Conservation (phyloP, 2,113 vertebrate genomes). For the Notarius lentiginosus region DNA sequence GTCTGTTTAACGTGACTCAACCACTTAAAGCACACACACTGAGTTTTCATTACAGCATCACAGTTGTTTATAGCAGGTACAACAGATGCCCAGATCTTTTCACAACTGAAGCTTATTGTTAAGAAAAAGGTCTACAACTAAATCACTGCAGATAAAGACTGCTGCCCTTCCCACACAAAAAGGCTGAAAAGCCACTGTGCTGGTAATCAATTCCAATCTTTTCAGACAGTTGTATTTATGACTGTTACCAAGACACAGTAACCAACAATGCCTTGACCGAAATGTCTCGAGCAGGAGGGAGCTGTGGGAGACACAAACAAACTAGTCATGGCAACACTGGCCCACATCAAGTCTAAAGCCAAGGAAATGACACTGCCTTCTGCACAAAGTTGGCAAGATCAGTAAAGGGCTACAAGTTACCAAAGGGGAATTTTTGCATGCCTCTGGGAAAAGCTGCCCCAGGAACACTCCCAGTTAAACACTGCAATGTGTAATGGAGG, state of each 20-base stretch:
- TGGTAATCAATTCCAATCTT: conserved; percentile 3
- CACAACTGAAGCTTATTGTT: not conserved
- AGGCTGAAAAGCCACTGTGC: not conserved
- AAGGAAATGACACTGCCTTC: conserved; percentile 6
- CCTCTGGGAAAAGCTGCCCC: not conserved
- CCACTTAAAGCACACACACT: not conserved
- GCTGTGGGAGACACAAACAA: conserved; percentile 13
- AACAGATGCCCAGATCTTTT: too few relatives aligned
- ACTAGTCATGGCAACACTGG: conserved; percentile 32
- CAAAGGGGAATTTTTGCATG: not conserved
- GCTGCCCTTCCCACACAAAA: not conserved
- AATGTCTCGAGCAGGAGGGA: not conserved
- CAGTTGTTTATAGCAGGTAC: not conserved
- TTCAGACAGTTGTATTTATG: conserved; percentile 22
- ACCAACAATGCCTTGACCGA: conserved; percentile 28
- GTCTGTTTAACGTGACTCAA: not conserved
- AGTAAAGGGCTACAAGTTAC: not conserved
- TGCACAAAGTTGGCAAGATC: not conserved
- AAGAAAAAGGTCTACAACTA: not conserved
- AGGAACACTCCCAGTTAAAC: not conserved
- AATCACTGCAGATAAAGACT: not conserved
- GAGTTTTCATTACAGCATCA: not conserved
- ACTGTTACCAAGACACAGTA: conserved; percentile 18
- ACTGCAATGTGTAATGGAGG: not conserved
- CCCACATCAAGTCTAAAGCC: conserved; percentile 27